Evolutionary conservation across 2,113 vertebrate genomes (phyloP), one percentile per base, ranked within the genome.

Genomic region (Glareola pratincola): DNA sequence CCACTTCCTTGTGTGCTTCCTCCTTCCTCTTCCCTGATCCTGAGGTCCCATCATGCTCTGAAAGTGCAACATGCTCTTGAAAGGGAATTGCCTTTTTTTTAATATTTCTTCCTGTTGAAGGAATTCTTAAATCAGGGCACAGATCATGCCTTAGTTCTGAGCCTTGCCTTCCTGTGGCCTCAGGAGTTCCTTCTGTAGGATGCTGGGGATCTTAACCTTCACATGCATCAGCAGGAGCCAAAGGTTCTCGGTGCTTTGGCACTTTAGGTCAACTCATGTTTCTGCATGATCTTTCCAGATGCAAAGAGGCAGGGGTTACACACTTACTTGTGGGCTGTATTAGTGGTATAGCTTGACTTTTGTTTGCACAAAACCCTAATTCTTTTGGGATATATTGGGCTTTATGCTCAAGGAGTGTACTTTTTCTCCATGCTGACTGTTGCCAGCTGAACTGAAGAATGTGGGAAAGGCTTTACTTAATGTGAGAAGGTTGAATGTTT

Each of bases 401-500:
- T 74, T 56, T 60, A 60, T 45, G 36, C 21, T 62, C 29, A 53
- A 77, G 60, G 18, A 72, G 7, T 36, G 3, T 10, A 9, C 60
- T 60, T 66, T 73, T 36, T 39, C n/a, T 90, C 14, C 41, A 79
- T 17, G 24, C 43, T 91, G 53, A 17, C 47, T 95, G 63, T 63
- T 83, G 59, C 41, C 39, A 86, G 68, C 48, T 88, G 57, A 79
- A 45, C 30, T 47, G 57, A 77, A 78, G 64, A 72, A 76, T 74
- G 43, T 64, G 54, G 60, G 22, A 37, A 73, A 34, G 76, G 57
- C 66, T 94, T 94, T 71, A 57, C 30, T 67, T 85, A 75, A 84
- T 85, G 57, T 67, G 79, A 26, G 87, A 91, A 92, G 85, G 96
- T 91, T 95, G 82, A 92, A 95, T 88, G 69, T 85, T 95, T 97